phyloP scores from a whole-genome alignment of 2,113 vertebrate genomes.

The Cebidichthys violaceus region DNA sequence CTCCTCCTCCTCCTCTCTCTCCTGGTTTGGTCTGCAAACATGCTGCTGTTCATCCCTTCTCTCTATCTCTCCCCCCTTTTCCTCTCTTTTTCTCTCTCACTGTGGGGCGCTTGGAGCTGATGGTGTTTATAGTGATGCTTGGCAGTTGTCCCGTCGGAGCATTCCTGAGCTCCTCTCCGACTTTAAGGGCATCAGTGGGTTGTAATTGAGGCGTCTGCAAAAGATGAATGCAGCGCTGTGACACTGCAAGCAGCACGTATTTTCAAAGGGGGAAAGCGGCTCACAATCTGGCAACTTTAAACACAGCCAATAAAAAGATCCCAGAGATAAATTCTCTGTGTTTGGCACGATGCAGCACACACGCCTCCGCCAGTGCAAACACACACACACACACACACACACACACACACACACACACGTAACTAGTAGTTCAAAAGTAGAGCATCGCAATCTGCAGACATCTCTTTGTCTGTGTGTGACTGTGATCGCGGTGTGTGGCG shows the following conservation, averaged over 20 bases:
- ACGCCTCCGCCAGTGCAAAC: conserved; percentile 29
- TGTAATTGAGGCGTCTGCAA: conserved; percentile 72
- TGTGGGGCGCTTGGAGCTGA: conserved; percentile 48
- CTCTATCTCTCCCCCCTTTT: background rate
- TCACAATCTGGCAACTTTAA: conserved; percentile 75
- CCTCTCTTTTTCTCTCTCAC: conserved; percentile 26
- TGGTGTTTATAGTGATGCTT: conserved; percentile 68
- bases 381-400: conserved; percentile 38
- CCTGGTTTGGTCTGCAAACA: conserved; percentile 66
- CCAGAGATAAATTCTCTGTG: conserved; percentile 60
- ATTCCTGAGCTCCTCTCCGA: conserved; percentile 71
- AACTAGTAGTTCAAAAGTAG: conserved; percentile 70
- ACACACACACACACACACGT: conserved; percentile 44
- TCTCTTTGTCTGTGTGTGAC: conserved; percentile 41
- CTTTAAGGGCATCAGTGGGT: conserved; percentile 68
- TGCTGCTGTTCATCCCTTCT: conserved; percentile 42
- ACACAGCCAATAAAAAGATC: conserved; percentile 73
- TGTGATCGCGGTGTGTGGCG: conserved; percentile 65
- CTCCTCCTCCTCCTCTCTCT: conserved; percentile 8
- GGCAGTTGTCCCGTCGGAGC: conserved; percentile 68
- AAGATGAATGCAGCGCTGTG: conserved; percentile 68
- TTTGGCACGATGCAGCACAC: conserved; percentile 53
- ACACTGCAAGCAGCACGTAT: conserved; percentile 50
- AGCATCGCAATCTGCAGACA: conserved; percentile 43
- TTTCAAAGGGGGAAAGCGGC: conserved; percentile 68